Evolutionary conservation across 2,797 vertebrate species (phyloP), one percentile per base, ranked within the genome.

Genomic region (Alca torda): DNA sequence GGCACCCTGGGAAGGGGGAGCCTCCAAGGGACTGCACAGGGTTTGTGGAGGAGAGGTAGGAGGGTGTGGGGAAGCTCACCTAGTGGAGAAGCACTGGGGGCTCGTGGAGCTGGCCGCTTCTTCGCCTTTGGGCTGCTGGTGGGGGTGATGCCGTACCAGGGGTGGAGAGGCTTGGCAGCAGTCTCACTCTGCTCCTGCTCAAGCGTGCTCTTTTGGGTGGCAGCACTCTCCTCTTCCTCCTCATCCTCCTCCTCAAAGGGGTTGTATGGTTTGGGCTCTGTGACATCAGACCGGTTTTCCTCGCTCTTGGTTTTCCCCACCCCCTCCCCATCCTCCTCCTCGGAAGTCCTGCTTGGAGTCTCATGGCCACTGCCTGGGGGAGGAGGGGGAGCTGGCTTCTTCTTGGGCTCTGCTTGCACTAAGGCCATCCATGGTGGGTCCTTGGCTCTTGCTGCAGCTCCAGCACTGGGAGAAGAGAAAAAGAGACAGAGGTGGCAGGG

Each of bases 381-480:
- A 68, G 87, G 97, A 72, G 91, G 95, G 46, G 16, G 97, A 89
- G 99, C 98, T 61, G 98, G 98, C 98, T 99, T 99, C 98, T 98
- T 99, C 98, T 98, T 99, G 89, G 98, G 13, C 92, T 99, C 99
- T 77, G 98, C 98, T 90, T 99, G 99, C 91, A 99, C 99, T 96
- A 99, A 98, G 13, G 98, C 97, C 90, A 99, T 98, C 99, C 99
- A 99, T 1, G 99, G 99, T 13, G 99, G 99, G 88, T 99, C 99
- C 98, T 99, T 99, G 61, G 93, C 78, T 92, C 93, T 97, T 3
- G n/a, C 77, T 57, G 92, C 90, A 39, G 93, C 56, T 82, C 96
- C 96, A 3, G 75, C 90, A 51, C 96, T 96, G 57, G 70, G 10
- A 75, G 64, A 84, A 90, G 39, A 88, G 51, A 53, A 19, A 91